Evolutionary conservation across 2,113 vertebrate species (phyloP), one percentile per base, ranked within the genome.

Genomic region (Cyprinodon variegatus): DNA sequence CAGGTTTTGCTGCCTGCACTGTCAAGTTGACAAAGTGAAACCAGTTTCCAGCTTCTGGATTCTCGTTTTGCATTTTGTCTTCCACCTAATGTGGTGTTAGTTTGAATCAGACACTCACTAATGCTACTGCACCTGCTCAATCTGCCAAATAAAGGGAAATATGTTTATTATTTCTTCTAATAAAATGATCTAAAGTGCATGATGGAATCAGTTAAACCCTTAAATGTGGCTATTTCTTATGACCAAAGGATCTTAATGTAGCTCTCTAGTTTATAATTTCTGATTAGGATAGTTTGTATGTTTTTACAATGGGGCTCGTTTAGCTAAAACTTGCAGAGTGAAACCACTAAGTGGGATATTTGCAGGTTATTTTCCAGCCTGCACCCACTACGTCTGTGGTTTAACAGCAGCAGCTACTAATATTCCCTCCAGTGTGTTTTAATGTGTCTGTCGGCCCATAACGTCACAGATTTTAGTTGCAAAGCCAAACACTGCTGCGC

Each of bases 121-220:
- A 66, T 72, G 29, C 82, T 68, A 39, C 22, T 82, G 80, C 84
- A 89, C 82, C 84, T 88, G 85, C 68, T 73, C 38, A 3, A 29
- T 53, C 10, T 61, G 43, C 38, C 11, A 50, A 29, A 59, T 67
- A 81, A 72, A 41, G 11, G 7, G 7, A 40, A 70, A 14, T 15
- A 67, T 53, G 1, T 17, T 73, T 3, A 22, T 37, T 73, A 83
- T 88, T 73, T 68, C 78, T 4, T 0, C 79, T 65, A 57, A 9
- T n/a, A n/a, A 57, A 57, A 0, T 57, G 20, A 8, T 53, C 50
- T 57, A 15, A 2, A 53, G 3, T 50, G 14, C 14, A 50, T 50
- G 13, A 50, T 53, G 48, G 15, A 14, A 48, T 48, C 15, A 48
- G 11, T 48, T 48, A 15, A 7, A 45, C 11, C 43, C 9, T 11